These are phyloP conservation scores for Pterostichus madidus DNA, from an alignment of 2,888 invertebrate genomes.

Conservation along the genomic window DNA sequence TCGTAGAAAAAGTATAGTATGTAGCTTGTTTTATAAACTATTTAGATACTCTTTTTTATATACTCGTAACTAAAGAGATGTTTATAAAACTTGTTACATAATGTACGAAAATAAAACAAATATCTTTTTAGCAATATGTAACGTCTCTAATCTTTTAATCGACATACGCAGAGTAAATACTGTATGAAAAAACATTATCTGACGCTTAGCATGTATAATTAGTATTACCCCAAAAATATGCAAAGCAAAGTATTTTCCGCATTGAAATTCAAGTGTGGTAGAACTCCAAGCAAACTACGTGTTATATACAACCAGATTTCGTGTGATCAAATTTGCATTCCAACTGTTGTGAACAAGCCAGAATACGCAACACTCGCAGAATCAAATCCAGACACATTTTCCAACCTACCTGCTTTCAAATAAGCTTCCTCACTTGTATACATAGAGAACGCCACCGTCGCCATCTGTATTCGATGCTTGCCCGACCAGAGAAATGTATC, in stretches of 20 bases:
- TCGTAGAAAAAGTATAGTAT: too few species aligned
- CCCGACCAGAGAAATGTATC: constrained; percentile 10
- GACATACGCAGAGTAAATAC: too few species aligned
- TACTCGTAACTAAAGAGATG: too few species aligned
- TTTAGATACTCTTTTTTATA: too few species aligned
- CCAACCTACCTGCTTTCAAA: constrained; percentile 20
- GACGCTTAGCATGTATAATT: too few species aligned
- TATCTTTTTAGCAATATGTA: too few species aligned
- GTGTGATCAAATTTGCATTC: constrained; percentile 46
- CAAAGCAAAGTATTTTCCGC: background rate
- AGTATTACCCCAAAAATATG: constrained; percentile 10
- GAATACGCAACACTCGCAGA: constrained; percentile 40
- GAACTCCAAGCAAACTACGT: constrained; percentile 29
- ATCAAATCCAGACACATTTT: constrained; percentile 30
- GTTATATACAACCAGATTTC: constrained; percentile 42
- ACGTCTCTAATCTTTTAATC: too few species aligned
- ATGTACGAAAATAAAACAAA: too few species aligned
- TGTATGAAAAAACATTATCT: too few species aligned
- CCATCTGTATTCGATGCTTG: constrained; percentile 14
- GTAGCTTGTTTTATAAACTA: too few species aligned
- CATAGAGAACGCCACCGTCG: background rate
- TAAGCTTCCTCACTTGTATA: constrained; percentile 5
- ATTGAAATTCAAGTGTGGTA: constrained; percentile 31
- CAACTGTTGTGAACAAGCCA: constrained; percentile 41
- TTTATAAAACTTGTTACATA: too few species aligned